Conservation (phyloP, 2,113 vertebrate genomes). For the Burhinus bistriatus region DNA sequence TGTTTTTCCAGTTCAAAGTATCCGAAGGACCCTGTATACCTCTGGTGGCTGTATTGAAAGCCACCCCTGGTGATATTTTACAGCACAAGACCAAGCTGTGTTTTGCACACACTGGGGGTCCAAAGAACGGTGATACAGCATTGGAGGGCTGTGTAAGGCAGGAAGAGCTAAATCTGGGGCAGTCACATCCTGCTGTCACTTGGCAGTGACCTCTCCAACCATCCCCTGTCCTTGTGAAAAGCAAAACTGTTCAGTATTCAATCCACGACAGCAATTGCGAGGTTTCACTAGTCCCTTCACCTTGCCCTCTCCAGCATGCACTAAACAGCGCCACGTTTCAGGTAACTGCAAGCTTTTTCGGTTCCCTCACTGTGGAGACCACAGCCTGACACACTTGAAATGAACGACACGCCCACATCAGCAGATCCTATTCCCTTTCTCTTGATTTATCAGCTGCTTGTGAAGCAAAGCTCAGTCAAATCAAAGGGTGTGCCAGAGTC, state of each 20-base stretch:
- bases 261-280: background rate
- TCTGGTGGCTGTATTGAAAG: background rate
- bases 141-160: background rate
- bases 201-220: background rate
- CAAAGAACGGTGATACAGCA: rapidly evolving
- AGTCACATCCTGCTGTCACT: background rate
- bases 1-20: background rate
- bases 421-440: background rate
- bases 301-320: background rate
- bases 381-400: background rate
- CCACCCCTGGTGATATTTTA: background rate
- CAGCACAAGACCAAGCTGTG: background rate
- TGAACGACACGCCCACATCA: background rate
- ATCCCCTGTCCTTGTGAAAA: background rate
- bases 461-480: background rate
- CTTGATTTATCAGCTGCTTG: background rate
- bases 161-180: background rate
- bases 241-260: background rate
- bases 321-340: rapidly evolving
- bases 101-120: background rate
- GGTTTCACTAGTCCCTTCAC: background rate
- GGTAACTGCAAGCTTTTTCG: background rate
- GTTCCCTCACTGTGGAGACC: background rate
- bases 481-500: background rate
- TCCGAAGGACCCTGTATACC: background rate